phyloP scores from a whole-genome alignment of 2,888 invertebrate species.

The Aelia acuminata region DNA sequence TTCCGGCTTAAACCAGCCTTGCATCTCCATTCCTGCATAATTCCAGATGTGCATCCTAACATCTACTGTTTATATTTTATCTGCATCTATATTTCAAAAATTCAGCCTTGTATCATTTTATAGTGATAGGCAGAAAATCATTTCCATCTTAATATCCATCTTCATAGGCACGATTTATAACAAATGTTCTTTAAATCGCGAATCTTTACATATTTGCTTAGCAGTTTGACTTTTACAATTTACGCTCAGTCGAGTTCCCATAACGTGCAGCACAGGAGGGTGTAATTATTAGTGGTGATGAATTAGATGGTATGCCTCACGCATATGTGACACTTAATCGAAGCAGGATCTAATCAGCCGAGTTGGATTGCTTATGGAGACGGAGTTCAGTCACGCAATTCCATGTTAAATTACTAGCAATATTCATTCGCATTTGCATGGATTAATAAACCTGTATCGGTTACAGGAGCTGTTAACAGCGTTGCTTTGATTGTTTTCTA shows the following conservation, averaged over 20 bases:
- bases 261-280: not conserved
- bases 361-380: slow-evolving; percentile 34
- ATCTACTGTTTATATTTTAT: not conserved
- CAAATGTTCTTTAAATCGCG: too few relatives aligned
- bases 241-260: not conserved
- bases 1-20: not conserved
- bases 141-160: too few relatives aligned
- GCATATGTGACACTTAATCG: slow-evolving; percentile 47
- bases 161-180: too few relatives aligned
- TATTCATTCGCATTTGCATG: slow-evolving; percentile 21
- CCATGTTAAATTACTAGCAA: not conserved
- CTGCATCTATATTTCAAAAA: not conserved
- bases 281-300: slow-evolving; percentile 35
- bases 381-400: not conserved
- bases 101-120: too few relatives aligned
- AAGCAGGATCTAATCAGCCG: slow-evolving; percentile 29
- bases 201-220: not conserved
- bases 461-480: not conserved
- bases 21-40: not conserved
- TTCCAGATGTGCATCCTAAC: not conserved
- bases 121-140: too few relatives aligned
- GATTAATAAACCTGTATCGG: not conserved
- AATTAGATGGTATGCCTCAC: slow-evolving; percentile 18
- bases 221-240: not conserved
- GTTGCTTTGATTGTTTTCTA: not conserved